phyloP scores from a whole-genome alignment of 2,113 vertebrate species.

The Zosterops borbonicus region DNA sequence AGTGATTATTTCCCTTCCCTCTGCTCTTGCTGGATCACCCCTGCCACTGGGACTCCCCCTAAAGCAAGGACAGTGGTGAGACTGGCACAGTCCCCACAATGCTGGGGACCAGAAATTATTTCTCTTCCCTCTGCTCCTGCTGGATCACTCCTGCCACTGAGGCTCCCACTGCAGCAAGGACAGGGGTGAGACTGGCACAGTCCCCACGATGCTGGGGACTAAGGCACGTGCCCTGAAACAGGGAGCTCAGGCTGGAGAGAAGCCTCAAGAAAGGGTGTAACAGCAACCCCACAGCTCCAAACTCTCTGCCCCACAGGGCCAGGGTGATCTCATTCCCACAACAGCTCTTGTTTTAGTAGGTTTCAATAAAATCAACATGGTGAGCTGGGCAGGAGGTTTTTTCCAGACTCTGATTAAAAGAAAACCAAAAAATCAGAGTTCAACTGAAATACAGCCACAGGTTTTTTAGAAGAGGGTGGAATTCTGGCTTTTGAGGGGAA shows the following conservation, averaged over 20 bases:
- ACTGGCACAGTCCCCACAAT: too few species aligned
- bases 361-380: not conserved
- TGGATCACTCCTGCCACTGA: not conserved
- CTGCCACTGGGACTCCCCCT: too few species aligned
- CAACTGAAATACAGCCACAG: not conserved
- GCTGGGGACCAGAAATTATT: too few species aligned
- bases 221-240: fast-evolving
- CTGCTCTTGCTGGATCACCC: too few species aligned
- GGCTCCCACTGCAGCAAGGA: not conserved
- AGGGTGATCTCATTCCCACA: not conserved
- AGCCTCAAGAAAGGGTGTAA: not conserved
- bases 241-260: not conserved
- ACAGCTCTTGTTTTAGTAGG: not conserved
- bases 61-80: too few species aligned
- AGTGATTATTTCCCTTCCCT: too few species aligned
- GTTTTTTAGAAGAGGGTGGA: not conserved
- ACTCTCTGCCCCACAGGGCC: not conserved
- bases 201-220: fast-evolving
- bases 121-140: not conserved
- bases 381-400: not conserved
- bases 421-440: not conserved
- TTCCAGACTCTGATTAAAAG: not conserved
- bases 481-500: not conserved
- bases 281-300: not conserved
- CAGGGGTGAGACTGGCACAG: not conserved